Evolutionary conservation across 2,797 vertebrate species (phyloP).

Genomic region (Pseudotriccus pelzelni): DNA sequence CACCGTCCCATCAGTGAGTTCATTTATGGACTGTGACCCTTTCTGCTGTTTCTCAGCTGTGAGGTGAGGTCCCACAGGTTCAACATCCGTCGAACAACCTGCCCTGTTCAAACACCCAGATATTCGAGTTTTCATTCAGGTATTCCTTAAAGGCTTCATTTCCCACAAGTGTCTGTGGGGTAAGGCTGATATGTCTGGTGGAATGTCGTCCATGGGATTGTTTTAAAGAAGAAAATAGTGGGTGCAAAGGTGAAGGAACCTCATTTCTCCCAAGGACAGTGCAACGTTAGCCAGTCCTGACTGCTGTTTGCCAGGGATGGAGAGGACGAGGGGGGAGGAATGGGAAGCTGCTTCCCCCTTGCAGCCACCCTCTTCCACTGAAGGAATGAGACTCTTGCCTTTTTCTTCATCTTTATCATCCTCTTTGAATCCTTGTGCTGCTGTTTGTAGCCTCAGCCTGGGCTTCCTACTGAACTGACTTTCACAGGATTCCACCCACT

Average conservation of each 20-base stretch:
- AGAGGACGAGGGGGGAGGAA: neutral
- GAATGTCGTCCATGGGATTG: neutral
- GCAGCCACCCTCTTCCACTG: neutral
- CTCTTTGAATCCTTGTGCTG: neutral
- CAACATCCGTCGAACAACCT: neutral
- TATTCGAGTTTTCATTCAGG: neutral
- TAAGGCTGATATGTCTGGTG: neutral
- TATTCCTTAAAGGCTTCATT: neutral
- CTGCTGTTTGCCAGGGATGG: neutral
- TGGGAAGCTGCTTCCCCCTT: neutral
- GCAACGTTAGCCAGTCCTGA: neutral
- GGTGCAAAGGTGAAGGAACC: neutral
- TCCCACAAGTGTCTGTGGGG: neutral
- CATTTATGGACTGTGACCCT: neutral
- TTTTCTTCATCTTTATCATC: neutral
- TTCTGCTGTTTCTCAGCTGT: neutral
- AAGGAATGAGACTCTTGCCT: neutral
- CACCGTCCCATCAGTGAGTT: conserved; percentile 19
- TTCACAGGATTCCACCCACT: neutral
- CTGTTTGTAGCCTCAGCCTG: neutral
- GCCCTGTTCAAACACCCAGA: neutral
- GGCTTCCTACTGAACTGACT: neutral
- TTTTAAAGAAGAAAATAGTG: neutral
- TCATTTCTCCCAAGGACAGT: neutral
- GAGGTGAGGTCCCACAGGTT: neutral